Base-by-base conservation (phyloP, 2,888 invertebrate genomes). In the Lycocerus yunnanus region DNA sequence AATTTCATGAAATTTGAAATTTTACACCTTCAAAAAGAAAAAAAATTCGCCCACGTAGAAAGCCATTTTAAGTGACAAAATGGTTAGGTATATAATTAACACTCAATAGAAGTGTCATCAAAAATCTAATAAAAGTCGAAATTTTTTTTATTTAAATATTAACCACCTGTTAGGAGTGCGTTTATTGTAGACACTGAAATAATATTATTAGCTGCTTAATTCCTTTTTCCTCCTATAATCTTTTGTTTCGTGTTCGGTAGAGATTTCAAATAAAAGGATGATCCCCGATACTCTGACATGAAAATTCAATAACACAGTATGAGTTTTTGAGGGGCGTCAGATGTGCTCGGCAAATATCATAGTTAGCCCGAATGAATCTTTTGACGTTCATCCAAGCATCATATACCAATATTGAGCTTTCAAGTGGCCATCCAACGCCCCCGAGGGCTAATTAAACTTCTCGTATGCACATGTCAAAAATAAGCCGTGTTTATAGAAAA, bases 331-430 rank as follows among this genome's bases (percentile, higher is more conserved):
- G 69, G 66, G 70, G 79, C 79, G 82, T 83, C 83, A 83, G 83
- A 83, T 83, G 83, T 80, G 80, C 81, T 80, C 75, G 74, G 78
- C 80, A 83, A 83, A 83, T 80, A 82, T 79, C 79, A 80, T 78
- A 80, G 78, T 81, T 79, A 79, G 77, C 76, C 27, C 74, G 73
- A 71, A 77, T 75, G 78, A 81, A 81, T 83, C 83, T 83, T 84
- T 83, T 83, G 77, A 79, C 81, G 79, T 79, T 79, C 82, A 82
- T 79, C 81, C 76, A 80, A 78, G 81, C 80, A 81, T 82, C 79
- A 79, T 81, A 83, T 82, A 85, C 85, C 85, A 85, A 86, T 86
- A 86, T 86, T 85, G 85, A 84, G 83, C 83, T 84, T 84, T 86
- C 82, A 82, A 85, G 85, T 82, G 84, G 81, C 81, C 79, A 79